A percentile compares a stretch with the other conserved stretches of the same genome.
Evolutionary conservation across 1,140 invertebrate species (phyloP).

Genomic region (Drosophila aff.): DNA sequence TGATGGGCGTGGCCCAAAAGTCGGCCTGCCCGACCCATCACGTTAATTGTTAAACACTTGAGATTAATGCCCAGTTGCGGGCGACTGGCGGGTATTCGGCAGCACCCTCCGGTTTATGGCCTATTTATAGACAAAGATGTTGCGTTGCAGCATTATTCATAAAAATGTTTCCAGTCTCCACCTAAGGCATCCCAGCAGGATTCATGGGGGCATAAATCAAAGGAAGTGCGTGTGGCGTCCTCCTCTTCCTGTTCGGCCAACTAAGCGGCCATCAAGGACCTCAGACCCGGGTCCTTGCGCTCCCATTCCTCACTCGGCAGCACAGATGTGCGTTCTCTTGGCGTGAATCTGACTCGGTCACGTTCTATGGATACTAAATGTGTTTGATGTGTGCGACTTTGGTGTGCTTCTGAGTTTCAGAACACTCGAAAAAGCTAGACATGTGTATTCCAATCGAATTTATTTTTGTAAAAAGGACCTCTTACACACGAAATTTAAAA

Average conservation of each 20-base stretch:
- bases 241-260: slow-evolving; percentile 34
- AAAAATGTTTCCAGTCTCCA: slow-evolving; percentile 54
- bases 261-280: slow-evolving; percentile 48
- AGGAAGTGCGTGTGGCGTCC: slow-evolving; percentile 37
- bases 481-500: no score
- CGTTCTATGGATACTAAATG: slow-evolving; percentile 39
- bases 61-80: slow-evolving; percentile 60
- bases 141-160: slow-evolving; percentile 66
- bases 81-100: slow-evolving; percentile 5
- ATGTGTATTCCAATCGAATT: background rate
- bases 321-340: slow-evolving; percentile 30
- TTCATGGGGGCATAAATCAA: slow-evolving; percentile 47
- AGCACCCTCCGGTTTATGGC: slow-evolving; percentile 50
- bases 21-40: slow-evolving; percentile 30
- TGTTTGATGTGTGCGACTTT: slow-evolving; percentile 15
- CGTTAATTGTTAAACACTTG: slow-evolving; percentile 75
- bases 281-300: background rate
- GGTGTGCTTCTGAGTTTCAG: slow-evolving; percentile 32
- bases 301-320: background rate
- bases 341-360: slow-evolving; percentile 44
- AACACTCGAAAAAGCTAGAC: background rate
- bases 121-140: slow-evolving; percentile 71
- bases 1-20: slow-evolving; percentile 18
- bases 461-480: background rate
- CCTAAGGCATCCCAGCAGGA: slow-evolving; percentile 38